Conservation (phyloP, 2,888 invertebrate genomes). For the Torymus aiolomorphi region DNA sequence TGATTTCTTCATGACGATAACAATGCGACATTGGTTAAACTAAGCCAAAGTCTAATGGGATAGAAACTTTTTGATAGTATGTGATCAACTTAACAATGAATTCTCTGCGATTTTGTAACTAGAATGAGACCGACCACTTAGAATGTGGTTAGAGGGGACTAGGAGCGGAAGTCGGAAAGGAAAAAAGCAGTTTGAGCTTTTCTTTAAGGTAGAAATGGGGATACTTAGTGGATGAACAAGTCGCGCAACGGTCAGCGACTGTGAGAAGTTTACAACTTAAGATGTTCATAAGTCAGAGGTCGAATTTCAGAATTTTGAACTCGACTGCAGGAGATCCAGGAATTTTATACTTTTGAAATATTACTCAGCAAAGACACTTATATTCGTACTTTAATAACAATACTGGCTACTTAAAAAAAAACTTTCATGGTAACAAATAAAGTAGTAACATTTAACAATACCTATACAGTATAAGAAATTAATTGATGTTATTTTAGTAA, state of each 20-base stretch:
- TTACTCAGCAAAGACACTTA: not conserved
- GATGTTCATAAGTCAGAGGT: constrained; percentile 4
- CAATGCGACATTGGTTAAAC: too few species aligned
- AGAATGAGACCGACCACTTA: not conserved
- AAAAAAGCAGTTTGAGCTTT: constrained; percentile 7
- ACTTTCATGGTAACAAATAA: too few species aligned
- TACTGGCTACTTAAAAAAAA: too few species aligned
- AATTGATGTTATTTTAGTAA: too few species aligned
- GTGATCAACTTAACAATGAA: not conserved
- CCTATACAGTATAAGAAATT: too few species aligned
- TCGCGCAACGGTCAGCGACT: not conserved
- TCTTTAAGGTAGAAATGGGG: constrained; percentile 23
- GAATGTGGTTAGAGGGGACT: not conserved
- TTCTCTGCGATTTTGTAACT: constrained; percentile 39
- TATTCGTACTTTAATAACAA: too few species aligned
- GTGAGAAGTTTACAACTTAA: constrained; percentile 14
- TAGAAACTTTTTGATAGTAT: too few species aligned
- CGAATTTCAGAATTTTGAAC: constrained; percentile 20
- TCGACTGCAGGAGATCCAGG: not conserved
- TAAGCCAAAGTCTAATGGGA: too few species aligned
- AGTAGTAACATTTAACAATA: too few species aligned
- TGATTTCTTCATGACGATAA: too few species aligned
- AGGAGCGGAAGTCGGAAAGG: constrained; percentile 9
- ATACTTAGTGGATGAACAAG: constrained; percentile 31
- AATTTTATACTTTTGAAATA: not conserved